Base-by-base conservation (phyloP, 2,113 vertebrate genomes). In the Notiomystis cincta region DNA sequence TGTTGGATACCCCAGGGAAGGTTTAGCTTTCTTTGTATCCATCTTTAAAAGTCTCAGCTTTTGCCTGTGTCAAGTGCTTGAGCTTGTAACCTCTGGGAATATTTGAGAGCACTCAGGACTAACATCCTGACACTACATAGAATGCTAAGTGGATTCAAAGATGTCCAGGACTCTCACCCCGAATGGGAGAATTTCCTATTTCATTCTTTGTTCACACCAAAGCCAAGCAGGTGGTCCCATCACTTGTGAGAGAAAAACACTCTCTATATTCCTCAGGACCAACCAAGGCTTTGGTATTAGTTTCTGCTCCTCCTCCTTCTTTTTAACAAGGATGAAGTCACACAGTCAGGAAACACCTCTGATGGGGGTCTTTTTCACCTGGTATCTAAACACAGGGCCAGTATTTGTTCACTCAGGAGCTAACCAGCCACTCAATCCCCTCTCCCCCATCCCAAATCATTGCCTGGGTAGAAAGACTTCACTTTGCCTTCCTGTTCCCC, bases 21-120 rank as follows among this genome's bases (percentile, higher is more conserved):
- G 61, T 64, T 90, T 82, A 25, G 27, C 40, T 89, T 78, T 40
- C 72, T 96, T 92, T 94, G 77, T 91, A 94, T 82, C 76, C 86
- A 60, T 30, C 64, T 89, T 86, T 78, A 51, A 83, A 96, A 89
- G 83, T 95, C 83, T 94, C 67, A 56, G 73, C 86, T 95, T 75
- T 91, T 6, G 5, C 86, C 60, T 67, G 51, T 87, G 77, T 92
- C 83, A 37, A 95, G 94, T 94, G 83, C 56, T 95, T 89, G 93
- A 87, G 83, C 64, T 89, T 87, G 60, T 81, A 91, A 91, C 91
- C 95, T 84, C 91, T 89, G 93, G 72, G 91, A 93, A 92, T 91
- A 94, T 95, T 86, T 87, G 86, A 97, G 93, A 95, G 91, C 94
- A 95, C 95, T 97, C 95, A 96, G 93, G 72, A 81, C 86, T 88